Base-by-base conservation (phyloP, 53 echinoderm and acorn worm species). In the Echinarachnius parma region DNA sequence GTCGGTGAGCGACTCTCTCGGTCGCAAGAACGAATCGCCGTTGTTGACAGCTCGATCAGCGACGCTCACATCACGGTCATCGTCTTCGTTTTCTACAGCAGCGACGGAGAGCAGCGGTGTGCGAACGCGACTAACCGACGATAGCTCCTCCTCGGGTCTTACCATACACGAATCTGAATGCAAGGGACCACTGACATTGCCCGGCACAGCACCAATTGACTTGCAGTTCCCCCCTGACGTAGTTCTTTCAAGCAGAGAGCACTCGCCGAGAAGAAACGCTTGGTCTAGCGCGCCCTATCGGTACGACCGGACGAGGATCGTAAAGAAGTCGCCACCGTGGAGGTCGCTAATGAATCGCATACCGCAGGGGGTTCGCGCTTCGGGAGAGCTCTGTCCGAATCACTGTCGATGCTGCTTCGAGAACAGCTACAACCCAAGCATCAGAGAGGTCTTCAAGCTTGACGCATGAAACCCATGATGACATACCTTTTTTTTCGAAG, bases 321-420 rank as follows among this genome's bases (percentile, higher is more conserved):
- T 87, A 1, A 68, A 69, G 48, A 53, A 77, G 13, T 87, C 87
- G 11, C 87, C 87, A 7, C 87, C 87, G 2, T 87, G 87, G 87
- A 46, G 82, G 19, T 87, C 87, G 23, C 39, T 87, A 58, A 31
- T 87, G 74, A 87, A 82, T 65, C 71, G 87, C 19, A 77, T 81
- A 24, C 72, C 87, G 35, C 77, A 70, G 9, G 87, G 87, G n/a
- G 33, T 82, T 5, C 61, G 87, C 21, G 69, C 74, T 5, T 54
- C 45, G 15, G 56, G 71, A 0, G 49, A 57, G 35, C 48, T 82
- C n/a, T 87, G 87, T 28, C 87, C 87, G 3, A 61, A 82, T 33
- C 62, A 77, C 34, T 87, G 87, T 26, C 57, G 87, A 28, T 87
- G 87, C 31, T 87, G 87, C 31, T 82, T 82, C 48, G 56, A 66